Evolutionary conservation across 1,140 invertebrate genomes (phyloP), one percentile per base, ranked within the genome.

Genomic region (Charaxes varanes): DNA sequence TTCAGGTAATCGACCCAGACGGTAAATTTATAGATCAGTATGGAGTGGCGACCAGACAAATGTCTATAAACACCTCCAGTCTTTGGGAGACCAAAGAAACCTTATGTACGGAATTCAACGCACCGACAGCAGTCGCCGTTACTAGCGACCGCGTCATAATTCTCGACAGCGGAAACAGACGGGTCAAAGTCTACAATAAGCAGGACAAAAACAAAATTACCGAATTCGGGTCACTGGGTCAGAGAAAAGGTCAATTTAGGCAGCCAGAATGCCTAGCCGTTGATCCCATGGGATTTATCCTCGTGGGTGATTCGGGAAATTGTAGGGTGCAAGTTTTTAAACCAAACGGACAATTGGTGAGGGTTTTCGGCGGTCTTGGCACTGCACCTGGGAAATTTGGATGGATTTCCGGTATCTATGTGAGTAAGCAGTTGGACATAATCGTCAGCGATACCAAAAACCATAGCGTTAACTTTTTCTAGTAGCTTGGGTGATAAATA

Each of bases 271-370:
- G 89, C 0, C 70, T 94, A 7, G 87, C 89, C 0, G 86, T 93
- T 0, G 92, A 93, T 65, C 84, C 86, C 1, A 62, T 90, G 56
- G 91, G 91, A 2, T 91, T 91, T 60, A 89, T 94, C 30, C 67
- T 92, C 2, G 91, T 94, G 0, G 92, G 91, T 0, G 92, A 94
- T 62, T 90, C 89, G 7, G 93, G 92, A 1, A 94, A 94, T 68
- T 90, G 90, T 28, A 83, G 93, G 12, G 85, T 94, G 4, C 91
- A 94, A 70, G 87, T 94, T 6, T 94, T 93, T 63, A 86, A 88
- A 32, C 85, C 86, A 0, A 86, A 88, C 34, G 90, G 90, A 13
- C 82, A 86, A 35, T 80, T 90, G 13, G 80, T 92, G 2, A 84
- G 88, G 41, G 86, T 89, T 23, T 89, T 92, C 57, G 90, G 91